Percentiles rank a stretch among this genome's conserved stretches.
Conservation (phyloP, 2,797 vertebrate genomes). For the Trematomus bernacchii region DNA sequence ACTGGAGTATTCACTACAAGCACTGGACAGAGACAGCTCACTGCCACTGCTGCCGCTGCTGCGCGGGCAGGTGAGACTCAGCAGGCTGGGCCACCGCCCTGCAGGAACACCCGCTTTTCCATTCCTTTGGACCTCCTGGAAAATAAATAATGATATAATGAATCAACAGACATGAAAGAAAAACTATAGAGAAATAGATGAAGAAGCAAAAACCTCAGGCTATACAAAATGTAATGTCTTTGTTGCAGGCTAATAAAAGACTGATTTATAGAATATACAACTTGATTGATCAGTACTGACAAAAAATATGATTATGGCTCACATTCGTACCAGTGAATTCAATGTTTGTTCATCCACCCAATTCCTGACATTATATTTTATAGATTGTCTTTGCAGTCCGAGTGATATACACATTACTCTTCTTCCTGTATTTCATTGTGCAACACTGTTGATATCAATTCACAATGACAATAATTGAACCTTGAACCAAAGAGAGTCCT, state of each 20-base stretch:
- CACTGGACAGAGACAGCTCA: slow-evolving; percentile 90
- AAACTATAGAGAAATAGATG: background rate
- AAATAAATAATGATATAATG: slow-evolving; percentile 22
- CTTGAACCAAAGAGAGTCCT: slow-evolving; percentile 7
- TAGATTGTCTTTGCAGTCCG: slow-evolving; percentile 22
- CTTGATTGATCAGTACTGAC: slow-evolving; percentile 1
- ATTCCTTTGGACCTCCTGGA: slow-evolving; percentile 88
- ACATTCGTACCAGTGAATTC: slow-evolving; percentile 13
- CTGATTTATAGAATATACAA: background rate
- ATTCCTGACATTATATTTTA: slow-evolving; percentile 28
- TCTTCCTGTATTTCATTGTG: too few relatives aligned
- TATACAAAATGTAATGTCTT: slow-evolving; percentile 3
- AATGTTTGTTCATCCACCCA: slow-evolving; percentile 8
- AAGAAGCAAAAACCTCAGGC: background rate
- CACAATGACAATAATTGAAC: too few relatives aligned
- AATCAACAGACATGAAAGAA: background rate
- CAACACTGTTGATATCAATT: too few relatives aligned
- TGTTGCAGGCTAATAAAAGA: background rate
- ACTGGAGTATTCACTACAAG: slow-evolving; percentile 92
- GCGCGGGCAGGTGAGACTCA: slow-evolving; percentile 87
- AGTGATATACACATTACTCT: slow-evolving; percentile 12
- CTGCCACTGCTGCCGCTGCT: slow-evolving; percentile 91
- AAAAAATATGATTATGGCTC: slow-evolving; percentile 18
- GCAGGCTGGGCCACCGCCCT: slow-evolving; percentile 86
- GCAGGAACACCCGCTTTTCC: slow-evolving; percentile 83